Evolutionary conservation across 2,888 invertebrate genomes (phyloP).

Genomic region (Apamea sordens): DNA sequence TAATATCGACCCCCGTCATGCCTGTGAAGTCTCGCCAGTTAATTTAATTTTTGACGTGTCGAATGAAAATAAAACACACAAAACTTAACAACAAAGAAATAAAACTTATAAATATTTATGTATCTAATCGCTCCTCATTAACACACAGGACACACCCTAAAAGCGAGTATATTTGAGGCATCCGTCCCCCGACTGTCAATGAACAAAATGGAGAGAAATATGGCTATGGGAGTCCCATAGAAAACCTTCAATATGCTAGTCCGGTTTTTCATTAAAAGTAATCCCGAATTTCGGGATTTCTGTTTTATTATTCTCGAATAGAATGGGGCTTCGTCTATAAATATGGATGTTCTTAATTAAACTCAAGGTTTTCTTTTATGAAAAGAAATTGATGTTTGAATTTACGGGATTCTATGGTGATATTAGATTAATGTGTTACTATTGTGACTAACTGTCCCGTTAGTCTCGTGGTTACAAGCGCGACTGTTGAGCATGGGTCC

Average conservation of each 20-base stretch:
- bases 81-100: too few relatives aligned
- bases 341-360: conserved; percentile 35
- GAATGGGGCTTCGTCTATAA: conserved; percentile 32
- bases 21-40: neutral
- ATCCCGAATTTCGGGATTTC: conserved; percentile 47
- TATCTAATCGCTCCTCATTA: conserved; percentile 37
- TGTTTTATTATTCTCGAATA: conserved; percentile 57
- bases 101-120: neutral
- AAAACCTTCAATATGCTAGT: conserved; percentile 59
- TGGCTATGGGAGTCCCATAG: conserved; percentile 56
- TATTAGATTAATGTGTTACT: conserved; percentile 27
- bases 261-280: conserved; percentile 65
- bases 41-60: neutral
- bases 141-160: conserved; percentile 33
- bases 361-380: conserved; percentile 29
- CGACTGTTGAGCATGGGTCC: neutral
- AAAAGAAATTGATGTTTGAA: conserved; percentile 23
- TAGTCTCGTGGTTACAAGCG: neutral
- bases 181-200: conserved; percentile 62
- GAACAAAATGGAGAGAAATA: conserved; percentile 62
- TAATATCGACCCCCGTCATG: neutral
- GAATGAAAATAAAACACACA: too few relatives aligned
- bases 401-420: conserved; percentile 2
- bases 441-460: neutral
- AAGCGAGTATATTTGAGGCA: conserved; percentile 65